Evolutionary conservation across 1,140 invertebrate species (phyloP).

Genomic region (silkworm (Bombyx mori)): ASM3026992v2 NC_085117.1:17211001-17211500

Average conservation of each 20-base stretch:
- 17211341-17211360: conserved; percentile 72
- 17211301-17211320: conserved; percentile 72
- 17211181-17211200: conserved; percentile 88
- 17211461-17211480: conserved; percentile 86
- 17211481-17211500: conserved; percentile 93
- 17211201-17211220: conserved; percentile 91
- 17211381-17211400: conserved; percentile 78
- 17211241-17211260: conserved; percentile 75
- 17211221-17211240: conserved; percentile 87
- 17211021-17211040: conserved; percentile 72
- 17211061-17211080: conserved; percentile 81
- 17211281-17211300: conserved; percentile 70
- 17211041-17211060: conserved; percentile 86
- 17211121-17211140: conserved; percentile 77
- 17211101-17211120: conserved; percentile 83
- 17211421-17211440: conserved; percentile 70
- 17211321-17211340: conserved; percentile 61
- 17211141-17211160: conserved; percentile 74
- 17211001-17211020: conserved; percentile 75
- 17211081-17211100: conserved; percentile 89
- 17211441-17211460: conserved; percentile 66
- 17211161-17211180: conserved; percentile 76
- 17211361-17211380: conserved; percentile 71
- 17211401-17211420: conserved; percentile 76
- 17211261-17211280: conserved; percentile 73